Base-by-base conservation (phyloP, 2,113 vertebrate species). In the Ciconia stormi region DNA sequence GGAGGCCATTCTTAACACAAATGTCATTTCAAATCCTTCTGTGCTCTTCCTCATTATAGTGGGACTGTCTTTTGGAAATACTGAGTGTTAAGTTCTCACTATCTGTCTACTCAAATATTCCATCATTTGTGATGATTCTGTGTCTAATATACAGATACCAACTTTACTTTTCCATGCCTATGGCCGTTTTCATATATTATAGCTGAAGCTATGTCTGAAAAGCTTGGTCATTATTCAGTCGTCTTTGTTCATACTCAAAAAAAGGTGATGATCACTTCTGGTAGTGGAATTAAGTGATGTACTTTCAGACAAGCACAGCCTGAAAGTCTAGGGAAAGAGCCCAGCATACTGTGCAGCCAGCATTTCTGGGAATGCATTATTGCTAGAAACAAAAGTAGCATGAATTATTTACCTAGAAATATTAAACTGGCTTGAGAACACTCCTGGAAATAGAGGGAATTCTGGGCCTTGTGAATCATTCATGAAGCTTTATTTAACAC, bases 341-440 rank as follows among this genome's bases (percentile, higher is more conserved):
- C 42, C 73, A 78, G 14, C 70, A 10, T 47, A 19, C 34, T 49
- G 22, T 91, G 44, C 55, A 78, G 46, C n/a, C 5, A 19, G 10
- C 40, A 29, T 83, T 97, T 93, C 49, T 95, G 58, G 67, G 50
- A 89, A 67, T 29, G 10, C 6, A 7, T 93, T 87, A 90, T 93
- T 97, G 56, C 84, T 69, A 65, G 90, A 96, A 95, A 70, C 79
- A 95, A 94, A 96, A 96, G 81, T 93, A 71, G 36, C 53, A 94
- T 96, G 74, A 96, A 86, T 96, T 93, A 80, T 93, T 97, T 97
- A 97, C 78, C 29, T 63, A 52, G 76, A 78, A 89, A 88, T 91
- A 71, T 88, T 96, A 91, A 96, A 81, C 62, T 92, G 80, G 36
- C 79, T 96, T 79, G 62, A 97, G 91, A 91, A 56, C 78, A 27